A percentile compares a stretch with the other conserved stretches of the same genome.
Evolutionary conservation across 2,797 vertebrate species (phyloP).

Genomic region (Sebastes cheni): DNA sequence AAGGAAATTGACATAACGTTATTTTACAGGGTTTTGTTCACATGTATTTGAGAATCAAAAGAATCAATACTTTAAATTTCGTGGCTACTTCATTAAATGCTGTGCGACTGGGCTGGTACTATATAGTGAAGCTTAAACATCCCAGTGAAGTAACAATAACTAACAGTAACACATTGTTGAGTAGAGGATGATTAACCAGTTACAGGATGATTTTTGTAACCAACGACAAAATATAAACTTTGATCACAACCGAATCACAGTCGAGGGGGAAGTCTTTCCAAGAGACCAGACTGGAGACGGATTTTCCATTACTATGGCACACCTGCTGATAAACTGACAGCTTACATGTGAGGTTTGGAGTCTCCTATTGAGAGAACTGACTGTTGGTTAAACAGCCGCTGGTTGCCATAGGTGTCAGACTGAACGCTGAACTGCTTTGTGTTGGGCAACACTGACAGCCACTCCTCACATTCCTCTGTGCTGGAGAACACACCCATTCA

Average conservation of each 20-base stretch:
- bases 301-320: not conserved
- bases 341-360: not conserved
- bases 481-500: constrained; percentile 49
- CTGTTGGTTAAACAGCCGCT: constrained; percentile 44
- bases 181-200: too few species aligned
- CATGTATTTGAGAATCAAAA: too few species aligned
- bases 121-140: too few species aligned
- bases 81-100: too few species aligned
- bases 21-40: too few species aligned
- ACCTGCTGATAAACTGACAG: not conserved
- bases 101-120: too few species aligned
- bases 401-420: constrained; percentile 50
- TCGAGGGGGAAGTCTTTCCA: not conserved
- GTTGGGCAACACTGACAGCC: constrained; percentile 55
- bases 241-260: not conserved
- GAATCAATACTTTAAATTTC: too few species aligned
- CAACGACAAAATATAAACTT: not conserved
- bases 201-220: not conserved
- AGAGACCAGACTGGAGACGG: not conserved
- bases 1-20: too few species aligned
- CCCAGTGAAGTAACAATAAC: not conserved
- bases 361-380: not conserved
- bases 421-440: constrained; percentile 13
- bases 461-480: constrained; percentile 65
- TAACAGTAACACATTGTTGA: not conserved